These are phyloP conservation scores for Anabas testudineus DNA, from an alignment of 2,797 vertebrate genomes.

Conservation along the genomic window DNA sequence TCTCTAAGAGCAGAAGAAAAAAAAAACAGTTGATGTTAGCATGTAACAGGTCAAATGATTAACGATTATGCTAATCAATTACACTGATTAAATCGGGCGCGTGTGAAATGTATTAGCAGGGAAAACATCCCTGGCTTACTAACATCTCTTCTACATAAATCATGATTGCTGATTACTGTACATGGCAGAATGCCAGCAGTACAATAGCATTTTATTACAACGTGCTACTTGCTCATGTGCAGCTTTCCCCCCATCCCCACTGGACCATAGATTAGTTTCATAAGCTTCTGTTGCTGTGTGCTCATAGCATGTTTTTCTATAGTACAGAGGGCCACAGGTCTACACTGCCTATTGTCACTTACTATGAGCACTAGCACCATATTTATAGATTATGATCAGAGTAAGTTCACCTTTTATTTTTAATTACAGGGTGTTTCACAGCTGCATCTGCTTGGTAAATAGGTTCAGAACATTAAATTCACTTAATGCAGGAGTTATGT, in stretches of 20 bases:
- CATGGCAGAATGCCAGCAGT: constrained; percentile 64
- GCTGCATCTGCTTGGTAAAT: constrained; percentile 20
- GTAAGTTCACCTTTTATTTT: constrained; percentile 32
- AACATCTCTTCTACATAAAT: constrained; percentile 68
- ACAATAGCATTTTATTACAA: constrained; percentile 75
- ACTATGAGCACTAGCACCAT: constrained; percentile 10
- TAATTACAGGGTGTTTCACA: constrained; percentile 38
- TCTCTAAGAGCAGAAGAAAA: constrained; percentile 6
- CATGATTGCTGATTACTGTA: constrained; percentile 63
- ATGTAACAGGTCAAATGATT: constrained; percentile 48
- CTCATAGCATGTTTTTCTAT: constrained; percentile 37
- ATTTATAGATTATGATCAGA: constrained; percentile 41
- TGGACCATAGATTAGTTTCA: constrained; percentile 66
- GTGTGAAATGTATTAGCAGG: constrained; percentile 46
- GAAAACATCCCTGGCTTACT: constrained; percentile 56
- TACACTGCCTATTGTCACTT: constrained; percentile 28
- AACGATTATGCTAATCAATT: constrained; percentile 56
- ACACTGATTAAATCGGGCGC: constrained; percentile 63
- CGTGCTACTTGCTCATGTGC: constrained; percentile 42
- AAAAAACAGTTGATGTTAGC: not conserved
- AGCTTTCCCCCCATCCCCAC: constrained; percentile 38
- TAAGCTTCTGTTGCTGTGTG: constrained; percentile 63
- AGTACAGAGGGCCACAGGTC: constrained; percentile 21
- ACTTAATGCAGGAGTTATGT: constrained; percentile 14
- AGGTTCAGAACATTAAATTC: constrained; percentile 7